These are phyloP conservation scores for Cheilosia scutellata DNA, from an alignment of 2,888 invertebrate genomes.

Conservation along the genomic window DNA sequence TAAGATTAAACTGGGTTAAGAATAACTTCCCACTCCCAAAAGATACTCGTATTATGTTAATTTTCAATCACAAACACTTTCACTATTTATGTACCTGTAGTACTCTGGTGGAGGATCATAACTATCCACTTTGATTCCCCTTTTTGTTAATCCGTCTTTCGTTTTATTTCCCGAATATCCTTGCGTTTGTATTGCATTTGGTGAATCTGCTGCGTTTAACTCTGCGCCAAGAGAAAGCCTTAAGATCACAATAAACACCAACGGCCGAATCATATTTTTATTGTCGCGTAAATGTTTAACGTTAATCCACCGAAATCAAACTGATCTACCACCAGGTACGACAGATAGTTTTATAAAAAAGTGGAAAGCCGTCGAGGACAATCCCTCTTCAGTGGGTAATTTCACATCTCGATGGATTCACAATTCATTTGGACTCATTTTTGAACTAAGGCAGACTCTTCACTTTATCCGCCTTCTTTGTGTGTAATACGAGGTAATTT, in stretches of 20 bases:
- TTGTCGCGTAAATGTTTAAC: slow-evolving; percentile 19
- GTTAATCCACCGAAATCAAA: slow-evolving; percentile 42
- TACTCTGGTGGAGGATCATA: slow-evolving; percentile 82
- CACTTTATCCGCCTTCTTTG: slow-evolving; percentile 1
- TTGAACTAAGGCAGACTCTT: slow-evolving; percentile 40
- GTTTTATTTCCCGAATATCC: slow-evolving; percentile 48
- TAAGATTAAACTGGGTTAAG: no score
- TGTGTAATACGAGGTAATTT: slow-evolving; percentile 56
- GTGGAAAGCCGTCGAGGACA: slow-evolving; percentile 56
- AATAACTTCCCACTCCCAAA: no score
- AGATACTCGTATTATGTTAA: no score
- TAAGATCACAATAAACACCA: slow-evolving; percentile 41
- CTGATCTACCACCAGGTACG: slow-evolving; percentile 38
- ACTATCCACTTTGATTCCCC: slow-evolving; percentile 77
- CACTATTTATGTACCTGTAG: slow-evolving; percentile 78
- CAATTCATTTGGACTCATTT: slow-evolving; percentile 60
- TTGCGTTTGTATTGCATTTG: slow-evolving; percentile 38
- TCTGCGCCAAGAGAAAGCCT: slow-evolving; percentile 33
- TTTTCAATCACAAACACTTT: not conserved
- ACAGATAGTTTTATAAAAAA: slow-evolving; percentile 67
- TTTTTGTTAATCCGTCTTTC: slow-evolving; percentile 74
- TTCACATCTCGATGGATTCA: slow-evolving; percentile 68
- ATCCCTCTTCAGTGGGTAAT: slow-evolving; percentile 43
- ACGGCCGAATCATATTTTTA: slow-evolving; percentile 39
- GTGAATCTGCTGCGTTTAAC: slow-evolving; percentile 12